A percentile compares a stretch with the other conserved stretches of the same genome.
phyloP scores from a whole-genome alignment of 2,797 vertebrate species.

The Neostethus bicornis region DNA sequence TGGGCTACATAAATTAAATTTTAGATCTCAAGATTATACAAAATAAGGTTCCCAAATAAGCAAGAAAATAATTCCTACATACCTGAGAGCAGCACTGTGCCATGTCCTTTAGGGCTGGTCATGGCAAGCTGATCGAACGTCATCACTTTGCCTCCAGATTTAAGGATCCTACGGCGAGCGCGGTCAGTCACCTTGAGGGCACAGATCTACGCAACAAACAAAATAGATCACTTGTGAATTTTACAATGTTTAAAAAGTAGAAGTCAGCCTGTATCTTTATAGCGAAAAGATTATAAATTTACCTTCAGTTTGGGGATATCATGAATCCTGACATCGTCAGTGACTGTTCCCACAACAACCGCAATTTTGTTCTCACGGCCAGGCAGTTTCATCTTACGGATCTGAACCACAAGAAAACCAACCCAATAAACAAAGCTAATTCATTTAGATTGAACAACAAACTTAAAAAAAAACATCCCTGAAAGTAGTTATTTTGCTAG shows the following conservation, averaged over 20 bases:
- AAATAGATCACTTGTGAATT: background rate
- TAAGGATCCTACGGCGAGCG: conserved; percentile 87
- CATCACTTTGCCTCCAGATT: conserved; percentile 89
- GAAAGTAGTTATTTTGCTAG: too few species aligned
- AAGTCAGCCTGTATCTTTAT: background rate
- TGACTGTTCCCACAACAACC: conserved; percentile 91
- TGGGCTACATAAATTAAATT: too few species aligned
- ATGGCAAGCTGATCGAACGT: conserved; percentile 94
- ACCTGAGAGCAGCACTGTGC: conserved; percentile 92
- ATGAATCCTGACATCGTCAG: conserved; percentile 90
- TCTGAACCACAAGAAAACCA: conserved; percentile 64
- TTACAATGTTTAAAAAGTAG: background rate
- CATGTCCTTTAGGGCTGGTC: conserved; percentile 88
- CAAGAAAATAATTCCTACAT: conserved; percentile 18
- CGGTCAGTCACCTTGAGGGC: conserved; percentile 86
- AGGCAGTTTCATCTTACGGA: conserved; percentile 89
- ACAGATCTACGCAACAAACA: conserved; percentile 77
- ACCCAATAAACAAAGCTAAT: background rate
- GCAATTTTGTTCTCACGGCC: conserved; percentile 88
- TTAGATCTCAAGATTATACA: background rate
- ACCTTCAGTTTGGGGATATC: conserved; percentile 92
- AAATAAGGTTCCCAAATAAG: background rate
- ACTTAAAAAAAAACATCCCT: background rate
- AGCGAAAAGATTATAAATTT: background rate
- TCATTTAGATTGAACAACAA: background rate